Conservation (phyloP, 2,888 invertebrate species). For the Drosophila pseudotalamancana region DNA sequence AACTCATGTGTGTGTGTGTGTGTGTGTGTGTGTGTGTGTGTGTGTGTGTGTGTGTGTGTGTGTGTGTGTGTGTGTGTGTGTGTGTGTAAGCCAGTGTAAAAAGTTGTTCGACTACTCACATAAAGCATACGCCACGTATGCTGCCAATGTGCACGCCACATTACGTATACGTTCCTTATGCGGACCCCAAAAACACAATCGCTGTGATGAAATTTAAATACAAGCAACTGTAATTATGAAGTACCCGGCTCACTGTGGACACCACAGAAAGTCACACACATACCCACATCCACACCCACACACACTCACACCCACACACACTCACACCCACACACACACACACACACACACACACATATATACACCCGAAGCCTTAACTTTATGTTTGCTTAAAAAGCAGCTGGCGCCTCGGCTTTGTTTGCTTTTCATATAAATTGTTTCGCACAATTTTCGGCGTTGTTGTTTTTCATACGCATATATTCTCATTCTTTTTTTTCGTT, state of each 20-base stretch:
- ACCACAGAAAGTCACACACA: slow-evolving; percentile 64
- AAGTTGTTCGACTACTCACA: slow-evolving; percentile 57
- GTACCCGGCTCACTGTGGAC: slow-evolving; percentile 55
- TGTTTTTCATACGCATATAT: slow-evolving; percentile 6
- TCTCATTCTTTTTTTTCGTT: slow-evolving; percentile 17
- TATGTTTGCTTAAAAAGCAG: slow-evolving; percentile 72
- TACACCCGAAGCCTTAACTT: slow-evolving; percentile 56
- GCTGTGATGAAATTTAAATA: slow-evolving; percentile 63
- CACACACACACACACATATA: background rate
- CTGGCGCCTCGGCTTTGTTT: slow-evolving; percentile 58
- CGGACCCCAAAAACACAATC: slow-evolving; percentile 44
- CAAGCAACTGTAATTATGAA: slow-evolving; percentile 70
- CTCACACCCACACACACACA: slow-evolving; percentile 2
- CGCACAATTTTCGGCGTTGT: slow-evolving; percentile 51
- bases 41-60: background rate
- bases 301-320: background rate
- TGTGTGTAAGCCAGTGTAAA: slow-evolving; percentile 8
- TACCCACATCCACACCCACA: slow-evolving; percentile 2
- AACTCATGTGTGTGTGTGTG: background rate
- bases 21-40: background rate
- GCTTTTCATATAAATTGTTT: slow-evolving; percentile 67
- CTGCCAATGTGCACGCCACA: slow-evolving; percentile 10
- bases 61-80: background rate
- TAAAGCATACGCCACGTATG: slow-evolving; percentile 54
- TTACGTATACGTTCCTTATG: slow-evolving; percentile 41